Evolutionary conservation across 1,140 invertebrate genomes (phyloP), one percentile per base, ranked within the genome.

Genomic region (Drosophila suzukii): DNA sequence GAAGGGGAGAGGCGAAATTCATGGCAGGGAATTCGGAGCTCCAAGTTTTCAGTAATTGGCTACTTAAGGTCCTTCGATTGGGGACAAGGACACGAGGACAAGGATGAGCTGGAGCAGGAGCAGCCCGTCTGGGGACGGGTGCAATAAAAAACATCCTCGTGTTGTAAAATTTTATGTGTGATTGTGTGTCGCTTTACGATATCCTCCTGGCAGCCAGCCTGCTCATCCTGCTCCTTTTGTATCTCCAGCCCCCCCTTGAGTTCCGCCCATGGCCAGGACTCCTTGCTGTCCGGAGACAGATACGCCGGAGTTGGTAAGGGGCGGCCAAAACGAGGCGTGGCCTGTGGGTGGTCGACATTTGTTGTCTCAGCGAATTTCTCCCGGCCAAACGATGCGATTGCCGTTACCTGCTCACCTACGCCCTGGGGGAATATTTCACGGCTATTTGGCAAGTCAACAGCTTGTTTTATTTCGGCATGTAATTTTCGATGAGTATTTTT

Each of bases 111-210:
- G 6, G 6, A 17, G 41, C n/a, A 43, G 20, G n/a, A 57, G 61
- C n/a, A 10, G 39, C 17, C 13, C 38, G 60, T 65, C 43, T 44
- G 39, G 55, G 61, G 47, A 50, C 68, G 83, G 74, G 51, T 80
- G 74, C 84, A 89, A 90, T 89, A 89, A 89, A 89, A 89, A 89
- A 89, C 84, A 89, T 89, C 84, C 84, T 89, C 74, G 80, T 81
- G 80, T 84, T 89, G 84, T 90, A 89, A 89, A 89, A 89, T 89
- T 89, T 89, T 89, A 89, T 89, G 84, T 89, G 84, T 89, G 84
- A 88, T 86, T 86, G 84, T 86, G 84, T 86, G 77, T 84, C 84
- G 84, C 84, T 89, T 89, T 89, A 89, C 84, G 84, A 89, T 89
- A 84, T 88, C 84, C 84, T 88, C 84, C 80, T 88, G 75, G 36